Percentiles rank a stretch among this genome's conserved stretches.
phyloP scores from a whole-genome alignment of 2,888 invertebrate species.

The Papilio gigon region DNA sequence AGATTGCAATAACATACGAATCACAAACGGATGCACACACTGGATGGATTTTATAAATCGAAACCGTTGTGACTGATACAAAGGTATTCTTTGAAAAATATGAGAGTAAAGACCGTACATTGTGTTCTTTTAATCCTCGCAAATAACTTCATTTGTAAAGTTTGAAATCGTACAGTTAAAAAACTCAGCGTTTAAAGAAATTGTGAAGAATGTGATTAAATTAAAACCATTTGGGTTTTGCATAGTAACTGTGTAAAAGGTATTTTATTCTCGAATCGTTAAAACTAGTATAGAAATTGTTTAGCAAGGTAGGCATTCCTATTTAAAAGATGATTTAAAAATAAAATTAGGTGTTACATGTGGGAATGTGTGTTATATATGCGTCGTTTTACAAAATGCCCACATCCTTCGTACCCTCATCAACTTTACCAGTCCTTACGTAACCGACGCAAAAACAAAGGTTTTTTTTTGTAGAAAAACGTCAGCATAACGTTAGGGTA shows the following conservation, averaged over 20 bases:
- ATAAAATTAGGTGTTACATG: background rate
- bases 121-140: background rate
- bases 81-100: slow-evolving; percentile 1
- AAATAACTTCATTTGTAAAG: background rate
- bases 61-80: slow-evolving; percentile 7
- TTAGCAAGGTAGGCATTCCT: too few relatives aligned
- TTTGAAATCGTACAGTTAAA: too few relatives aligned
- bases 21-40: slow-evolving; percentile 19
- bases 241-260: too few relatives aligned
- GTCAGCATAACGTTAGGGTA: slow-evolving; percentile 16
- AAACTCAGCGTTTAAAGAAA: too few relatives aligned
- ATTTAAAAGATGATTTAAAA: background rate
- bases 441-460: slow-evolving; percentile 34
- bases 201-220: too few relatives aligned
- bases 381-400: background rate
- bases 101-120: background rate
- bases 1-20: slow-evolving; percentile 33
- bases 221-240: too few relatives aligned
- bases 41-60: slow-evolving; percentile 27
- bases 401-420: slow-evolving; percentile 32
- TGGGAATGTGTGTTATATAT: background rate
- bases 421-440: slow-evolving; percentile 30
- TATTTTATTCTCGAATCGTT: too few relatives aligned
- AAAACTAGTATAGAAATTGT: too few relatives aligned
- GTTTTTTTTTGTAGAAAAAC: slow-evolving; percentile 30